Evolutionary conservation across 2,113 vertebrate genomes (phyloP).

Genomic region (Bubo blakistoni): DNA sequence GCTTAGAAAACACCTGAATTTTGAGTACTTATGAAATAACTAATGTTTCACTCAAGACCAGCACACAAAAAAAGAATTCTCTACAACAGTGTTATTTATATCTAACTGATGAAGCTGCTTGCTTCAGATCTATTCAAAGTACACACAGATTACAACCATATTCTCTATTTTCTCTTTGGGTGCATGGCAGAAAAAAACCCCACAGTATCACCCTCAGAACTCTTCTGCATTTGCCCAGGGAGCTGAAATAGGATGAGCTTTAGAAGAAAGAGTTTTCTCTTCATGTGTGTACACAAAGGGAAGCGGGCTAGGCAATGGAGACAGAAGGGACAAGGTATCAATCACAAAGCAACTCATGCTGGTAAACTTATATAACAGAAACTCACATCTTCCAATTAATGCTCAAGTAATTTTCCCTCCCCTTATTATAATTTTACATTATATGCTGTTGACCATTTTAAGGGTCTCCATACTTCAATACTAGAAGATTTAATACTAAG

Average conservation of each 20-base stretch:
- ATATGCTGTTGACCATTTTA: neutral
- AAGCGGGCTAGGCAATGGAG: neutral
- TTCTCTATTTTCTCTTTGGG: neutral
- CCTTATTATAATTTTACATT: neutral
- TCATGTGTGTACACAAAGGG: neutral
- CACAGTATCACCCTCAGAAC: neutral
- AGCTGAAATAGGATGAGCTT: neutral
- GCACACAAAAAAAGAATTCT: neutral
- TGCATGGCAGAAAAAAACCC: fast-evolving
- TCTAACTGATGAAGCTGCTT: neutral
- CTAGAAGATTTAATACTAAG: neutral
- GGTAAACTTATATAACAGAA: neutral
- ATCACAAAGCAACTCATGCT: neutral
- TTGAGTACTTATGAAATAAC: neutral
- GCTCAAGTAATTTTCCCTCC: neutral
- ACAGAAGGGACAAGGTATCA: neutral
- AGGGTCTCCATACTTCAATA: neutral
- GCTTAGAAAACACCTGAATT: neutral
- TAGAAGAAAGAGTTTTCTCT: neutral
- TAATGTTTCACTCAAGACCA: neutral
- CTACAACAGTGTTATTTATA: neutral
- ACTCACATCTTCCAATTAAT: neutral
- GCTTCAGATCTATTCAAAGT: neutral
- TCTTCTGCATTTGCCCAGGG: neutral
- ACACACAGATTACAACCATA: neutral